Base-by-base conservation (phyloP, 2,888 invertebrate genomes). In the Serrognathus titanus region DNA sequence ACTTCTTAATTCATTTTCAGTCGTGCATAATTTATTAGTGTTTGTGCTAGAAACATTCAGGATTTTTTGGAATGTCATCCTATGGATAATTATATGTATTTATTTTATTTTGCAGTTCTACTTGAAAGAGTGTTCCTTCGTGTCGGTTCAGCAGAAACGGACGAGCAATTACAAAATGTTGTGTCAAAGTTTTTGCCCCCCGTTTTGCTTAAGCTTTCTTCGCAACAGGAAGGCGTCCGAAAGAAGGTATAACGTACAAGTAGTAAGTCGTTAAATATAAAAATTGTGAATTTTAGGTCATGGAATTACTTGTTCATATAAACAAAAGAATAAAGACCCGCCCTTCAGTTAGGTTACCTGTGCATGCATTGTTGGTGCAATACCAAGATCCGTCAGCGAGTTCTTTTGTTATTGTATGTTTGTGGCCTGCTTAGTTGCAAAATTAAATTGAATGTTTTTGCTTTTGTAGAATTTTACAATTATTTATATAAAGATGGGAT, bases 401-500 rank as follows among this genome's bases (percentile, higher is more conserved):
- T 67, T 87, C 86, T 70, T 94, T 87, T 81, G 89, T 87, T 70
- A 87, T 86, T 71, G 91, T 91, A 80, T 81, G 85, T 81, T 16
- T 45, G 13, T 53, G 8, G 11, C 6, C 36, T 20, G 13, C 48
- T 16, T 45, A 46, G 12, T 35, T 35, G 16, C 20, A 48, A 9
- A 5, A 13, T 11, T 46, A 8, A 31, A 43, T 9, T 48, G n/a
- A 47, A 31, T 55, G 54, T 59, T 48, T 47, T 67, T 58, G 64
- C 61, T 83, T 83, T 13, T 80, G 24, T 31, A 94, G 89, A 97
- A 97, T 77, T 96, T 97, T 73, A 86, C 93, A 9, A 92, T 96
- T 55, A 92, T 97, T 68, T 97, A 96, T 74, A 89, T 97, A 60
- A 94, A 92, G 71, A 85, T 94, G 84, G 96, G 96, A 7, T 96